Conservation (phyloP, 1,140 invertebrate species). For the Drosophila virilis region DNA sequence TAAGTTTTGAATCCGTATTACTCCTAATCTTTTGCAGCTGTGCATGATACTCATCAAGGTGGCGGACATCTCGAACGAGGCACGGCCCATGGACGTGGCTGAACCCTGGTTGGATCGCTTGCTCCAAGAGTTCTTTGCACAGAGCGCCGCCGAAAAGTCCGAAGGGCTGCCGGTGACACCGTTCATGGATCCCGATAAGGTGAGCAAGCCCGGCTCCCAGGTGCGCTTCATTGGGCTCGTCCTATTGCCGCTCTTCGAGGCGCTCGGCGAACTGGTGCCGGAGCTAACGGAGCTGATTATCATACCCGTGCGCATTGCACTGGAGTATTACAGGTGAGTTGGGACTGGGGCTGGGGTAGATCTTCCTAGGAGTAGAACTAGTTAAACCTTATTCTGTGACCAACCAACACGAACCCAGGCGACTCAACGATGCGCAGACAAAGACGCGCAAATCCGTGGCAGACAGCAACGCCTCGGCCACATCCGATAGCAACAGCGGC, state of each 20-base stretch:
- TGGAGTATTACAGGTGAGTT: conserved; percentile 86
- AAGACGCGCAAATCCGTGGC: conserved; percentile 84
- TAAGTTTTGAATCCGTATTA: too few species aligned
- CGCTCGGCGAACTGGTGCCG: conserved; percentile 89
- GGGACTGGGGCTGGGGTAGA: background rate
- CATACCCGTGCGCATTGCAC: conserved; percentile 86
- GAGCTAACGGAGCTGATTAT: conserved; percentile 87
- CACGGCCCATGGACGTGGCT: conserved; percentile 92
- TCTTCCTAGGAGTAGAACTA: too few species aligned
- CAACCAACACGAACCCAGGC: conserved; percentile 36
- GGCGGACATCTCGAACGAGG: conserved; percentile 95
- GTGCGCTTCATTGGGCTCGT: conserved; percentile 94
- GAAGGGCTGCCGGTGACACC: conserved; percentile 94
- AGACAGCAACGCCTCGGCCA: conserved; percentile 87
- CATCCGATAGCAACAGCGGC: conserved; percentile 85
- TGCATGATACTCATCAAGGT: conserved; percentile 95
- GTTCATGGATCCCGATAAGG: conserved; percentile 96
- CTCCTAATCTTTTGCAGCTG: conserved; percentile 85
- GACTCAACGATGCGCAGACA: conserved; percentile 80
- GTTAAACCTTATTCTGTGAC: too few species aligned
- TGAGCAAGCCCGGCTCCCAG: conserved; percentile 94
- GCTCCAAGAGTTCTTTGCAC: conserved; percentile 91
- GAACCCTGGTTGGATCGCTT: conserved; percentile 94
- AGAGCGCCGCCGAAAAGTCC: conserved; percentile 93
- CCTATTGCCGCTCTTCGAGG: conserved; percentile 91